Evolutionary conservation across 2,888 invertebrate species (phyloP), one percentile per base, ranked within the genome.

Genomic region (Agrochola litura): DNA sequence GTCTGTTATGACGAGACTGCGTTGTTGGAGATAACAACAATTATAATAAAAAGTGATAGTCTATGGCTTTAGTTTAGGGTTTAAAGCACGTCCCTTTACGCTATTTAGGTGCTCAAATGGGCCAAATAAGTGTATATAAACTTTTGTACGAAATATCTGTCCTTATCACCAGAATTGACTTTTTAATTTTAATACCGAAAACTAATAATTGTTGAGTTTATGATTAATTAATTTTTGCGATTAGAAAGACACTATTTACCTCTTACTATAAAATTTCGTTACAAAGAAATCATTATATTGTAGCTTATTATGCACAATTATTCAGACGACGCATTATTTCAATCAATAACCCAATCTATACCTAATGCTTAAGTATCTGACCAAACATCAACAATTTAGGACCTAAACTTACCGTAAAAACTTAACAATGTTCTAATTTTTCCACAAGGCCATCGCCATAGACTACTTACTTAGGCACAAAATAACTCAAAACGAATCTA

Each of bases 401-500:
- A n/a, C n/a, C 10, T 6, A 5, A 72, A 9, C 19, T 2, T 8
- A 0, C 30, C 14, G 10, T 14, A 3, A 37, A 60, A 46, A 25
- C 22, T 1, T 30, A 22, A 43, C 3, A 41, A n/a, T 30, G 10
- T 65, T 37, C 6, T 22, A 43, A 52, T 43, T 52, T 52, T 19
- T 10, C 30, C 19, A 9, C n/a, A 64, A 64, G 22, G 22, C 25
- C 41, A 79, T 61, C 25, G 16, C 70, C 43, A 12, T 4, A 77
- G 6, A n/a, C 37, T n/a, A 22, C 52, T 22, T 19, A 16, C n/a
- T n/a, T 58, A 41, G 0, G n/a, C n/a, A 58, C n/a, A 73, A 58
- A 79, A 75, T 76, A 74, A 75, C 60, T 25, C 54, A 41, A 81
- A 80, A 77, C 73, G 67, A 76, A 79, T 85, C 63, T 68, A 78